phyloP scores from a whole-genome alignment of 2,113 vertebrate genomes.

The Oreochromis niloticus region DNA sequence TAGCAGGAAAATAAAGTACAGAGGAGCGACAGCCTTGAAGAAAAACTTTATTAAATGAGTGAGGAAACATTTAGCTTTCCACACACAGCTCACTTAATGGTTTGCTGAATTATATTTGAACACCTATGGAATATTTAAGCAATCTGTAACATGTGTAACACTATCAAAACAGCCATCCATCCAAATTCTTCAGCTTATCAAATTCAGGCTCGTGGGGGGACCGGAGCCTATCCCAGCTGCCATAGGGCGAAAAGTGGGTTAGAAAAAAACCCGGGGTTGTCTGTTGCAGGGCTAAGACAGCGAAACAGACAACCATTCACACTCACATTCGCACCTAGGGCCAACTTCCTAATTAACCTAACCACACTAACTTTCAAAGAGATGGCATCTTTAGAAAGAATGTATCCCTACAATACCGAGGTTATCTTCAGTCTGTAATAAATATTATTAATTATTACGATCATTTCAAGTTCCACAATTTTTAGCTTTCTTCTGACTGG shows the following conservation, averaged over 20 bases:
- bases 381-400: neutral
- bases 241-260: neutral
- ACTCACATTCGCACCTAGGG: neutral
- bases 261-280: neutral
- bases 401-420: neutral
- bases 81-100: neutral
- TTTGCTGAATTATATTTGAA: neutral
- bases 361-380: neutral
- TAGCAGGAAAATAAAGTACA: neutral
- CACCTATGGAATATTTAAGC: neutral
- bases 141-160: neutral
- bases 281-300: neutral
- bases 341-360: neutral
- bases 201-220: neutral
- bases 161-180: neutral
- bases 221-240: neutral
- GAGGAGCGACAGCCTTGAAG: neutral
- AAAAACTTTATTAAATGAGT: neutral
- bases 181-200: neutral
- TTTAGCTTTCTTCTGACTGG: neutral
- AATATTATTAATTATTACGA: neutral
- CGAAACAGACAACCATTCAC: neutral
- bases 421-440: neutral
- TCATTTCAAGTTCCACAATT: neutral
- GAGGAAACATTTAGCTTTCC: neutral